Evolutionary conservation across 2,888 invertebrate species (phyloP), one percentile per base, ranked within the genome.

Genomic region (Synanthedon formicaeformis): DNA sequence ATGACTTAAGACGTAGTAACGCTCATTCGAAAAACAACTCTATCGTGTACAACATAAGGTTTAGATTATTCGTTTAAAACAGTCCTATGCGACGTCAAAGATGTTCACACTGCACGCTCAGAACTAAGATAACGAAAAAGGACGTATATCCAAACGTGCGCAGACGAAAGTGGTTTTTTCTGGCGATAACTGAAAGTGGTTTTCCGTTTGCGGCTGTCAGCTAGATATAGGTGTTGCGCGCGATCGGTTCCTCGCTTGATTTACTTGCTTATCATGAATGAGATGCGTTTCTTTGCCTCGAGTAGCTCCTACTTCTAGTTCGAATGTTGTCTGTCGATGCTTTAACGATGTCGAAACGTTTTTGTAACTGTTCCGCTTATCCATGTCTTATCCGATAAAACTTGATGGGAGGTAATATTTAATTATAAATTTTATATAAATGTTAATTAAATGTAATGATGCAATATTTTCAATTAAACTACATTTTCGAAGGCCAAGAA

Each of bases 221-320:
- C 64, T 64, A 69, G 71, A 71, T 82, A 78, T 72, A 58, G 57
- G 76, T 75, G 69, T 77, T 66, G 71, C 76, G 57, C 75, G 81
- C 60, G 66, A 56, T 63, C 64, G 63, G 57, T 69, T 77, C 75
- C 73, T 75, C 76, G 80, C 74, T 82, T 82, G 84, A 83, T 85
- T 84, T 83, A 81, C 78, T 82, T 74, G 78, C 74, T 77, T 71
- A 78, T 78, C 77, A 72, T 87, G 85, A 86, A 85, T 86, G 85
- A 75, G 83, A 81, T 78, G 81, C 78, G 76, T 80, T 45, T 79
- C 74, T 76, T 81, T 78, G 75, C 78, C 68, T 75, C 65, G 70
- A 78, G 69, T 71, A 62, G 61, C 62, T 64, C 63, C 65, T 66
- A 67, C 68, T 64, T 63, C 60, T 64, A 60, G 61, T 58, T 61